Percentiles rank a stretch among this genome's conserved stretches.
phyloP scores from a whole-genome alignment of 1,140 invertebrate genomes.

The Drosophila takahashii region DNA sequence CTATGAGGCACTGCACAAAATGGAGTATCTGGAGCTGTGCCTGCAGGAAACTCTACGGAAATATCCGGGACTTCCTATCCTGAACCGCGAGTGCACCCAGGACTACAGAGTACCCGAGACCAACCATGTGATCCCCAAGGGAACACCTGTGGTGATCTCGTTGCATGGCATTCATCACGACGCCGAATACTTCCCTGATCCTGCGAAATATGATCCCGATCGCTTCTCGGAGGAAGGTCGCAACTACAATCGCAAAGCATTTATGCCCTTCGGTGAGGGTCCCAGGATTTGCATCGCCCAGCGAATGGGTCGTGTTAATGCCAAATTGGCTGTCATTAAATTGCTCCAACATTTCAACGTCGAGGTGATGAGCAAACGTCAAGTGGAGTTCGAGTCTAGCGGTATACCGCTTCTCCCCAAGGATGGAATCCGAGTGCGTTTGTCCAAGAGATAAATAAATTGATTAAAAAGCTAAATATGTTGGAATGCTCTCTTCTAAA shows the following conservation, averaged over 20 bases:
- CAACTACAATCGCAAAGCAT: conserved; percentile 82
- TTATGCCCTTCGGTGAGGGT: conserved; percentile 89
- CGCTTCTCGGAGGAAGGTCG: conserved; percentile 86
- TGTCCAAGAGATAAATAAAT: conserved; percentile 72
- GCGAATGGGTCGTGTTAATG: conserved; percentile 64
- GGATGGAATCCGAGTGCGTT: conserved; percentile 56
- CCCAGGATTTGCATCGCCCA: conserved; percentile 86
- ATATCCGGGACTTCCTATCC: conserved; percentile 87
- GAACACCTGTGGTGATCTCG: conserved; percentile 84
- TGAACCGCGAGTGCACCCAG: conserved; percentile 84
- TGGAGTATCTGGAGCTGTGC: conserved; percentile 87
- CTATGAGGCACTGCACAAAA: conserved; percentile 86
- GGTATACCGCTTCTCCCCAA: conserved; percentile 64
- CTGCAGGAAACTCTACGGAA: conserved; percentile 87
- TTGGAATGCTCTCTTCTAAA: too few species aligned
- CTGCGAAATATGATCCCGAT: conserved; percentile 88
- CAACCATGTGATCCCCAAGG: conserved; percentile 84
- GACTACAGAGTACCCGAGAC: conserved; percentile 84
- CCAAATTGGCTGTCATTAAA: conserved; percentile 66
- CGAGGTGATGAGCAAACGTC: conserved; percentile 55
- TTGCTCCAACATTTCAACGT: conserved; percentile 65
- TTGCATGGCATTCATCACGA: conserved; percentile 85
- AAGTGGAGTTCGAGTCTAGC: conserved; percentile 46
- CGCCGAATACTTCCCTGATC: conserved; percentile 87
- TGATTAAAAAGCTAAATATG: too few species aligned